Base-by-base conservation (phyloP, 1,140 invertebrate species). In the Probaryconus sp. region DNA sequence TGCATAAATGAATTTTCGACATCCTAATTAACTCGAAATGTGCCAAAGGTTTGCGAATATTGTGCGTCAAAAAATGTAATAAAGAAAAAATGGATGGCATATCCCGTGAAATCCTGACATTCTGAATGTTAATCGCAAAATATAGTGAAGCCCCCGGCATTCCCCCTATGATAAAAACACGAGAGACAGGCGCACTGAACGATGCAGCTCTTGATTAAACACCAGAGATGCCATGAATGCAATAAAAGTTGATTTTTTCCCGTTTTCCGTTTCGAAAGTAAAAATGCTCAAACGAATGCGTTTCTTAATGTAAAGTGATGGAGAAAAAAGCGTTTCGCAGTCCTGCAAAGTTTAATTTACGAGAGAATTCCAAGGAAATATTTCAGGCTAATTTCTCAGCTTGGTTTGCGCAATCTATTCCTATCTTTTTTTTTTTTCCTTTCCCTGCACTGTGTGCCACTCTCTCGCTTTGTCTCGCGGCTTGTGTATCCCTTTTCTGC, bases 341-440 rank as follows among this genome's bases (percentile, higher is more conserved):
- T 75, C 30, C 55, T 65, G 78, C 69, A 68, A 83, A 83, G 67
- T 83, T 82, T 83, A 82, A 84, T 83, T 83, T 83, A 81, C 77
- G 77, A 76, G 61, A 70, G 74, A 82, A 83, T 80, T 79, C 75
- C 71, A 24, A 72, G 71, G 72, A 81, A 80, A 83, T 79, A 74
- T 83, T 82, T 73, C 81, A 77, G 61, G 77, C 74, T 83, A 83
- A 84, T 84, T 84, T 84, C 70, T 75, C 70, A 76, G 69, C 67
- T 64, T 42, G 58, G 64, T 70, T 69, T 65, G 61, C 50, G 38
- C 65, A 68, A 76, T 76, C 53, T 67, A 61, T 65, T 60, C 43
- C 53, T 47, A 68, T 67, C 67, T 35, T 56, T 37, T 33, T 56
- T 14, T 26, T 10, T 35, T 11, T 14, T 31, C 5, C 16, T 30